Evolutionary conservation across 2,797 vertebrate genomes (phyloP).

Genomic region (Euthynnus affinis): DNA sequence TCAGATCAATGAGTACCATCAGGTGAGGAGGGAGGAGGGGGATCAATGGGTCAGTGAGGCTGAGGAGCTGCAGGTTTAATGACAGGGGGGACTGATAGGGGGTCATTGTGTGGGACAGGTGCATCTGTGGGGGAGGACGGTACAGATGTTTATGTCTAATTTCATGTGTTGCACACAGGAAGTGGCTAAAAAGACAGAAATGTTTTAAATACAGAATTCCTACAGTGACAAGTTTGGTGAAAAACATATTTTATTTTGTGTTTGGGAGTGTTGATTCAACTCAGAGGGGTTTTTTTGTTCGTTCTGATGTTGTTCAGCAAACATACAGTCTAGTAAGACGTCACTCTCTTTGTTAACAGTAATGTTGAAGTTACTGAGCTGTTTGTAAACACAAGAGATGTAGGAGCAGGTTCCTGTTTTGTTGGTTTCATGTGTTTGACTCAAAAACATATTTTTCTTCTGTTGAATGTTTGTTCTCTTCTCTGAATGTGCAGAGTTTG

Average conservation of each 20-base stretch:
- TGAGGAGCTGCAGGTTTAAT: constrained; percentile 43
- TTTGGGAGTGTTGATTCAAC: background rate
- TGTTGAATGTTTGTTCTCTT: too few species aligned
- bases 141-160: background rate
- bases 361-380: too few species aligned
- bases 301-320: background rate
- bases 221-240: background rate
- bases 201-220: too few species aligned
- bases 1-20: constrained; percentile 47
- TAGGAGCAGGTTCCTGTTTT: too few species aligned
- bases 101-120: constrained; percentile 54
- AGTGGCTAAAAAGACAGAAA: background rate
- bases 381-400: too few species aligned
- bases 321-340: too few species aligned
- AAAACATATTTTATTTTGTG: background rate
- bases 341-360: too few species aligned
- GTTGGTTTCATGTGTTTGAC: too few species aligned
- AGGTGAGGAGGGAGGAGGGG: background rate
- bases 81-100: constrained; percentile 36
- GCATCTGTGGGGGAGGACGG: constrained; percentile 1
- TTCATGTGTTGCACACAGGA: constrained; percentile 3
- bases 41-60: constrained; percentile 4
- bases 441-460: too few species aligned
- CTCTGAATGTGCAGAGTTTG: too few species aligned
- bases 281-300: background rate